Evolutionary conservation across 2,797 vertebrate genomes (phyloP), one percentile per base, ranked within the genome.

Genomic region (Myotis findleyi): DNA sequence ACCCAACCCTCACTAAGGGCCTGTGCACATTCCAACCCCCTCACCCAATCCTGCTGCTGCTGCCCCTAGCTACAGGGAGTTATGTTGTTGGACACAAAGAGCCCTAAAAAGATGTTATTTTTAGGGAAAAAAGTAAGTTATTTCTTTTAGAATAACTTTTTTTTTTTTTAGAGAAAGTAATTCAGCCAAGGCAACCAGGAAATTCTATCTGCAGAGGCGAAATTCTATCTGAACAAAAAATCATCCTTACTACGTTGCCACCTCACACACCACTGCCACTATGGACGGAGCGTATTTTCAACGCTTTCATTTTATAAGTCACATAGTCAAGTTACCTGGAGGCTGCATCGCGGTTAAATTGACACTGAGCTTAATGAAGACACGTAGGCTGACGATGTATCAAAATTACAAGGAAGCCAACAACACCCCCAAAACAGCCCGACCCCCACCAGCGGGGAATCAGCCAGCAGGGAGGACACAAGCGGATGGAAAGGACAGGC

Each of bases 211-310:
- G 0, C 23, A 18, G 27, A 21, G 20, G 33, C 3, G 9, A 71
- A 41, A 53, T 44, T 81, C 47, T 66, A 1, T 9, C 20, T 13
- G 23, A 33, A 66, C 36, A 38, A 51, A 12, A 23, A 5, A 2
- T 7, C 13, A 21, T 5, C 20, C n/a, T 66, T 9, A 36, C 3
- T 6, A 0, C 1, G 0, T 9, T 13, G 23, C n/a, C 21, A 7
- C 0, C 13, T 30, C 6, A 7, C 6, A 9, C 7, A 1, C 27
- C 3, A 2, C 23, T 30, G 36, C 47, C 5, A 14, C 6, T 12
- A 13, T 0, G 27, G 1, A 1, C 14, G 2, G 23, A 10, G 27
- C 53, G 23, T 36, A 14, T 21, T 7, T 27, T 2, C 64, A 38
- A 0, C 7, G 30, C 33, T 27, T 44, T 77, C 49, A 33, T 53